Percentiles rank a stretch among this genome's conserved stretches.
Evolutionary conservation across 2,888 invertebrate species (phyloP).

Genomic region (Agriopis leucophaearia): DNA sequence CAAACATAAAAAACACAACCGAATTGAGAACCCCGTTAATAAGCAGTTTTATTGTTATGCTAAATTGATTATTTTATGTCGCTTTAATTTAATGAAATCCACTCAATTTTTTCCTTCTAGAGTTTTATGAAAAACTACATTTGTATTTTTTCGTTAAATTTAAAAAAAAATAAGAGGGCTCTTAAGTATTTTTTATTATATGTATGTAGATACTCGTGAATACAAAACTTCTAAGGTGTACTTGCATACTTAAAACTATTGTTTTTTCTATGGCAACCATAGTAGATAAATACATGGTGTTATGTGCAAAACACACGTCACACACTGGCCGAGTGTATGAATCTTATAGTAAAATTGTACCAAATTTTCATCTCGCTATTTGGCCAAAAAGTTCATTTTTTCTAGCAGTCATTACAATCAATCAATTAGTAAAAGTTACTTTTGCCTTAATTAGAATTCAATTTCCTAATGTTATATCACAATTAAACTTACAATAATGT

Average conservation of each 20-base stretch:
- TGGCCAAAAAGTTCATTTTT: neutral
- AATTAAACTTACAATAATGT: slow-evolving; percentile 40
- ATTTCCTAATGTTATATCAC: slow-evolving; percentile 38
- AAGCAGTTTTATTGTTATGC: no score
- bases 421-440: slow-evolving; percentile 17
- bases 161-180: no score
- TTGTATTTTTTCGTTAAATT: no score
- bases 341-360: slow-evolving; percentile 3
- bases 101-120: no score
- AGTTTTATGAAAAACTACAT: no score
- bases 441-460: slow-evolving; percentile 17
- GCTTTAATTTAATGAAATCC: no score
- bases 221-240: no score
- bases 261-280: slow-evolving; percentile 33
- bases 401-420: neutral
- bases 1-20: no score
- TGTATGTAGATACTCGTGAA: no score
- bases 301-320: slow-evolving; percentile 19
- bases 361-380: neutral
- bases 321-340: slow-evolving; percentile 15
- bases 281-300: slow-evolving; percentile 21
- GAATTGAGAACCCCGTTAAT: no score
- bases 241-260: slow-evolving; percentile 22
- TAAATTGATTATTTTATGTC: no score
- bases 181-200: no score